These are phyloP conservation scores for Achlya flavicornis DNA, from an alignment of 2,888 invertebrate species.

Conservation along the genomic window DNA sequence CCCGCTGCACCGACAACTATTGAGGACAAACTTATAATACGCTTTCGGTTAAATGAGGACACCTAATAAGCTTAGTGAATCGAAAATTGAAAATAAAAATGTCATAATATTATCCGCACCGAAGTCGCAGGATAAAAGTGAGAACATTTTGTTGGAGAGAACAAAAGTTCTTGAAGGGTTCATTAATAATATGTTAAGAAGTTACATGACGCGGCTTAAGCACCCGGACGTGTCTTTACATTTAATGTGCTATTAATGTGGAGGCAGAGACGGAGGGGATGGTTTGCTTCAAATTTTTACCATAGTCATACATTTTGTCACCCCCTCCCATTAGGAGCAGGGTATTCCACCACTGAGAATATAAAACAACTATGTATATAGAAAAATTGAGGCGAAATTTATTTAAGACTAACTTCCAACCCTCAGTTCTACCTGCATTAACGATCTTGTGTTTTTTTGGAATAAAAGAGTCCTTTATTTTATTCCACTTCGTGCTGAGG, in stretches of 20 bases:
- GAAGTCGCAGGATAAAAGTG: too few species aligned
- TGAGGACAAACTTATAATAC: constrained; percentile 12
- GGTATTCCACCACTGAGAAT: neutral
- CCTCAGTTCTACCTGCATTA: neutral
- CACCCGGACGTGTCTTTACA: neutral
- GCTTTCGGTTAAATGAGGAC: neutral
- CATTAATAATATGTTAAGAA: neutral
- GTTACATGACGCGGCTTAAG: neutral
- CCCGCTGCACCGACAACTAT: constrained; percentile 6
- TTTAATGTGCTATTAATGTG: neutral
- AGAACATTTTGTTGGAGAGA: too few species aligned
- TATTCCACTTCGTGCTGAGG: too few species aligned
- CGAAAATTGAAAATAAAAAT: neutral
- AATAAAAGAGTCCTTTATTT: neutral
- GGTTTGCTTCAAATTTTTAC: neutral
- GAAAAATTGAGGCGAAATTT: too few species aligned
- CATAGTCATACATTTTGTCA: neutral
- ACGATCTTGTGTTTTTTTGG: neutral
- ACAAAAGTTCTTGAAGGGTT: too few species aligned
- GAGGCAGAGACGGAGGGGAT: neutral
- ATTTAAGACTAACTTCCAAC: neutral
- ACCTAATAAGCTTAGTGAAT: neutral
- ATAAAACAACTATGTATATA: neutral
- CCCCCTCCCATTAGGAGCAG: neutral
- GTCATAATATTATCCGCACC: too few species aligned